phyloP scores from a whole-genome alignment of 2,888 invertebrate genomes.

The Agrochola macilenta region DNA sequence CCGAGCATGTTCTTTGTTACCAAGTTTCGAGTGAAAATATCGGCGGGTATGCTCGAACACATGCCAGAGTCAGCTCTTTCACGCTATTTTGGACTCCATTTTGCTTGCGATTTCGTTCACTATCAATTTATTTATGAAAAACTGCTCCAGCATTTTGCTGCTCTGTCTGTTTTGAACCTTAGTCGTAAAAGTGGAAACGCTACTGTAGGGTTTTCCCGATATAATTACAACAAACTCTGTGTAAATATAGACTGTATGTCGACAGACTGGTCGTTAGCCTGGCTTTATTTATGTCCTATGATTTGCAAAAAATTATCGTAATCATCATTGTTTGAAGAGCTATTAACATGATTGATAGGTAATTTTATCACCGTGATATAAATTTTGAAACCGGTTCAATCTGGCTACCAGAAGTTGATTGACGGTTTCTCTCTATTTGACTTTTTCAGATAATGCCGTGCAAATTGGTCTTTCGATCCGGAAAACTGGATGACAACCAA shows the following conservation, averaged over 20 bases:
- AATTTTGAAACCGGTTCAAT: not conserved
- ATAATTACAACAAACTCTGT: not conserved
- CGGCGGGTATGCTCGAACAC: no score
- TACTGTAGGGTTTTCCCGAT: not conserved
- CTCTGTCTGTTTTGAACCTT: not conserved
- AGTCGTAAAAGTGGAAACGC: not conserved
- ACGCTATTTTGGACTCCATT: no score
- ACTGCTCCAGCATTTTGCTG: not conserved
- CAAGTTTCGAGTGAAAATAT: no score
- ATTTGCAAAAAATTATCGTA: not conserved
- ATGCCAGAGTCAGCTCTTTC: no score
- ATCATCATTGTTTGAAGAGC: slow-evolving; percentile 3
- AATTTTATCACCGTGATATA: not conserved
- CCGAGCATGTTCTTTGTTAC: no score
- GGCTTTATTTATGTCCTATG: not conserved
- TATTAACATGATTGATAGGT: not conserved
- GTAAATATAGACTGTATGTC: not conserved
- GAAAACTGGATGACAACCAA: not conserved
- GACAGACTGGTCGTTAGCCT: not conserved
- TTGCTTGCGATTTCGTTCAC: no score
- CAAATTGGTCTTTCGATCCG: not conserved
- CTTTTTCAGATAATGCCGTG: no score
- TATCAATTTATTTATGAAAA: not conserved
- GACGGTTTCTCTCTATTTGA: not conserved
- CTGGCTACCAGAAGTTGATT: not conserved